Evolutionary conservation across 2,888 invertebrate species (phyloP), one percentile per base, ranked within the genome.

Genomic region (Phytoseiulus persimilis): DNA sequence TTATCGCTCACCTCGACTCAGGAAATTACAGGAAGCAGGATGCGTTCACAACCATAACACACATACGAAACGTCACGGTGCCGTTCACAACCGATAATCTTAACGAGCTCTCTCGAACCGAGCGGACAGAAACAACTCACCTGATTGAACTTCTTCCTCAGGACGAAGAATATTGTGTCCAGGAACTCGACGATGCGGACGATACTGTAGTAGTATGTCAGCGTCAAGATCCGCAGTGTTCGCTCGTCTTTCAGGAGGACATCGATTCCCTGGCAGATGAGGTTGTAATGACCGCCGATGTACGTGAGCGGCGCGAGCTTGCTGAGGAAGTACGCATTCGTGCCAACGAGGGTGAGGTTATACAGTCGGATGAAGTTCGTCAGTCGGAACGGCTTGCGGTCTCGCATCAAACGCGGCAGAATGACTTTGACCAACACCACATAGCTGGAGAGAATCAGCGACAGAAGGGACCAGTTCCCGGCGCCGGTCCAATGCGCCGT

Each of bases 91-190:
- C n/a, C n/a, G n/a, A n/a, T n/a, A n/a, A n/a, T n/a, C n/a, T n/a
- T n/a, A n/a, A n/a, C 39, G 39, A 39, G 39, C 9, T 39, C 39
- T 39, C 39, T 9, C 39, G 39, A 39, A 39, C 9, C 39, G 39
- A 39, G 39, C 39, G 9, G 9, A 39, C 39, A 3, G 39, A 9
- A 39, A 83, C 9, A 31, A 31, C 90, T 90, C 28, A 90, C 83
- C 83, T 90, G 90, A 31, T 89, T 83, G 83, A 89, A 89, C 46
- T 90, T 90, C 89, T 90, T 90, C 33, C 90, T 83, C 46, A 90
- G 89, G 5, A 90, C 87, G 83, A 90, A 90, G 31, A 90, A 83
- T 32, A 90, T 45, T 39, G 90, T 90, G 89, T 90, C 90, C 0
- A 90, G 45, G 83, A 90, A 90, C 87, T 90, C 90, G n/a, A 89